These are phyloP conservation scores for Drosophila affinis DNA, from an alignment of 2,888 invertebrate species.

Conservation along the genomic window DNA sequence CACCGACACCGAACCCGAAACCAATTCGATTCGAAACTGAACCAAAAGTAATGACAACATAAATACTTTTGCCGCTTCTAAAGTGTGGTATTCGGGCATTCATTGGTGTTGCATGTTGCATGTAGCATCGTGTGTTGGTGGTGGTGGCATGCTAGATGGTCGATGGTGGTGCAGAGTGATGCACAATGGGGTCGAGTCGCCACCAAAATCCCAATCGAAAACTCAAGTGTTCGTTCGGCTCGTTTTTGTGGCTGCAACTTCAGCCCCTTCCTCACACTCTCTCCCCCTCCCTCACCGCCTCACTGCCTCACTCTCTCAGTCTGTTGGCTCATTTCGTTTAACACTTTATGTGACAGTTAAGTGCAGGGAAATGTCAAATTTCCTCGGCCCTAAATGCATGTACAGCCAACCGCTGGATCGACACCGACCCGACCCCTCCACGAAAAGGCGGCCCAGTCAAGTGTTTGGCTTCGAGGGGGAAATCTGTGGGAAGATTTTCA, in stretches of 20 bases:
- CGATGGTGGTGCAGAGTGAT: conserved; percentile 49
- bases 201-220: conserved; percentile 50
- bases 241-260: conserved; percentile 60
- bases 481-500: conserved; percentile 67
- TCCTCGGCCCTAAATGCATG: conserved; percentile 66
- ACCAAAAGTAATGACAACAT: conserved; percentile 74
- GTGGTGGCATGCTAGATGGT: conserved; percentile 25
- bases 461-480: conserved; percentile 47
- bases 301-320: background rate
- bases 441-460: conserved; percentile 51
- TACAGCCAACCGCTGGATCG: conserved; percentile 28
- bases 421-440: conserved; percentile 1
- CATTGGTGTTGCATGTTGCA: background rate
- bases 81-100: conserved; percentile 37
- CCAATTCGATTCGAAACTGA: conserved; percentile 36
- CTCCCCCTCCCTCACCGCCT: background rate
- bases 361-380: conserved; percentile 77
- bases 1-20: conserved; percentile 27
- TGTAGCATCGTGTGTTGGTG: background rate
- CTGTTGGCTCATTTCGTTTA: conserved; percentile 75
- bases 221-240: conserved; percentile 70
- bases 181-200: conserved; percentile 72
- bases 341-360: conserved; percentile 79
- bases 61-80: conserved; percentile 65
- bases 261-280: background rate